A percentile compares a stretch with the other conserved stretches of the same genome.
Evolutionary conservation across 2,113 vertebrate genomes (phyloP).

Genomic region (Rhinopithecus roxellana): DNA sequence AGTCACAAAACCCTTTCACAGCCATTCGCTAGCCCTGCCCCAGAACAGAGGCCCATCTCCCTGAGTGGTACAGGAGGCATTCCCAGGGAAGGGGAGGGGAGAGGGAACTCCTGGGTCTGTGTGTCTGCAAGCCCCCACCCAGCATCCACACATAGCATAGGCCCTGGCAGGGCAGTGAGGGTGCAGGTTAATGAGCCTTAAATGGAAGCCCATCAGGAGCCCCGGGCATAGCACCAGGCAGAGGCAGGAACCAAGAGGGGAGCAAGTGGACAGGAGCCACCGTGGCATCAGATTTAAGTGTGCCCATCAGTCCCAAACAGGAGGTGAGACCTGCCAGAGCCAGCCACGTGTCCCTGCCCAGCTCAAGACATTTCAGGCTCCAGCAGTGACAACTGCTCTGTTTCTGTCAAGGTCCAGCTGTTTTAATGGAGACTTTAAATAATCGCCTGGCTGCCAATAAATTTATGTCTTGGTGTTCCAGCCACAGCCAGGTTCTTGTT

Average conservation of each 20-base stretch:
- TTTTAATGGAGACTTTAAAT: not conserved
- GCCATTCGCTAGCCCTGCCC: fast-evolving
- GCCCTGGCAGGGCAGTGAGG: not conserved
- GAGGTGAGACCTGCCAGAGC: not conserved
- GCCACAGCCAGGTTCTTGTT: not conserved
- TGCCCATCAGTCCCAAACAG: not conserved
- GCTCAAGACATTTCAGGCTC: not conserved
- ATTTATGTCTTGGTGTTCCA: not conserved
- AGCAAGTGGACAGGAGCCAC: not conserved
- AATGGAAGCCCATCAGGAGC: not conserved
- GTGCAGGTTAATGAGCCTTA: not conserved
- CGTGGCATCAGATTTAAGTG: not conserved
- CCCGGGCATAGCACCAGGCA: not conserved
- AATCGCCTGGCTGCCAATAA: not conserved
- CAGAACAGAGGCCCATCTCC: not conserved
- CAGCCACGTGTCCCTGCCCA: too few relatives aligned
- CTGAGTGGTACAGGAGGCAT: not conserved
- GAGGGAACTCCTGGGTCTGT: too few relatives aligned
- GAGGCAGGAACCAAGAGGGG: not conserved
- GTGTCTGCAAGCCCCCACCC: not conserved
- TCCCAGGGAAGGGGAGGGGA: too few relatives aligned
- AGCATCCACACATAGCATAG: too few relatives aligned
- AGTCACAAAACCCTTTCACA: not conserved
- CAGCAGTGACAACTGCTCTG: not conserved
- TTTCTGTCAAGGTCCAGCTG: not conserved